Evolutionary conservation across 2,797 vertebrate genomes (phyloP).

Genomic region (Oreochromis mossambicus): DNA sequence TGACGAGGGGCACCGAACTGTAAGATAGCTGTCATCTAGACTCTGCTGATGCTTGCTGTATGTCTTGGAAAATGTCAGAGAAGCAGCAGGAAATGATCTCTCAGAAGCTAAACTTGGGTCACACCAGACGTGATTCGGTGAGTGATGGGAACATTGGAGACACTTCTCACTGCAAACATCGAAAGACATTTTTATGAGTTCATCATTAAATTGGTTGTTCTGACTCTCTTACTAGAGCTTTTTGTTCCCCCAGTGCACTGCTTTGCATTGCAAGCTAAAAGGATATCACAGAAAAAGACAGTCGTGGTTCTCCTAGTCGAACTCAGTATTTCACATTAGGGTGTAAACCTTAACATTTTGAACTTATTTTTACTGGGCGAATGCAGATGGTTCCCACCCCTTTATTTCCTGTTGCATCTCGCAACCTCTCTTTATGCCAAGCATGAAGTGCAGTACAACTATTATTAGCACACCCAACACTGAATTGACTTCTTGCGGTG

Average conservation of each 20-base stretch:
- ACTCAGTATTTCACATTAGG: background rate
- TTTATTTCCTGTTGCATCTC: constrained; percentile 14
- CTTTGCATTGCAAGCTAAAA: background rate
- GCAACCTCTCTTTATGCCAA: background rate
- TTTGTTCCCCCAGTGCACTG: background rate
- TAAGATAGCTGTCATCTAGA: background rate
- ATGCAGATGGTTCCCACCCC: constrained; percentile 39
- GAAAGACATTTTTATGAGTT: background rate
- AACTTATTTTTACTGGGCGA: constrained; percentile 11
- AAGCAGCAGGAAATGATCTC: background rate
- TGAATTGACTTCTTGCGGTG: constrained; percentile 12
- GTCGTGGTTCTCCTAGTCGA: background rate
- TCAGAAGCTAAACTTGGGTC: background rate
- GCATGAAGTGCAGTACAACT: constrained; percentile 16
- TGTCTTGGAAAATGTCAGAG: background rate
- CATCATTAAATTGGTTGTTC: background rate
- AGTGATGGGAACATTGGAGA: background rate
- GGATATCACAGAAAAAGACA: background rate
- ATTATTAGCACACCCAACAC: constrained; percentile 39
- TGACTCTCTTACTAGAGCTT: background rate
- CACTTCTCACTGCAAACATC: background rate
- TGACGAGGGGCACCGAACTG: background rate
- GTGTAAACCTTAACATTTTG: constrained; percentile 26
- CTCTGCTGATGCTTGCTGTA: background rate
- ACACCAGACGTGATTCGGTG: background rate